These are phyloP conservation scores for Todiramphus chloris DNA, from an alignment of 2,113 vertebrate genomes.

Conservation along the genomic window DNA sequence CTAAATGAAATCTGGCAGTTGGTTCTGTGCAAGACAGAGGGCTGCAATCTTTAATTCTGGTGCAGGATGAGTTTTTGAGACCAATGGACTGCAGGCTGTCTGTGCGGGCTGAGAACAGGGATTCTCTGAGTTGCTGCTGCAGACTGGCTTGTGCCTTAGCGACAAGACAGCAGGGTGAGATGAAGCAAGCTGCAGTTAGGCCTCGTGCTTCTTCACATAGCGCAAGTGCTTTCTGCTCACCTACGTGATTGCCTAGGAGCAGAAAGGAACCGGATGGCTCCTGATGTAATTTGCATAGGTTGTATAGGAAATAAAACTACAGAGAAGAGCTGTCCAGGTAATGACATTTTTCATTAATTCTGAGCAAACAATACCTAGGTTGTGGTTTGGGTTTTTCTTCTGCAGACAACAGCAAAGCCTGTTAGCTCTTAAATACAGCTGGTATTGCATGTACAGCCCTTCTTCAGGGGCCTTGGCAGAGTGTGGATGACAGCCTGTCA, in stretches of 20 bases:
- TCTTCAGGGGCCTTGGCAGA: neutral
- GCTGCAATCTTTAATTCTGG: neutral
- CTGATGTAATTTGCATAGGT: neutral
- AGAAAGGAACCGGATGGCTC: neutral
- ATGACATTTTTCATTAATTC: neutral
- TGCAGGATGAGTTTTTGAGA: neutral
- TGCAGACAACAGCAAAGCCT: neutral
- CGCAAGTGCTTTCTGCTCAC: neutral
- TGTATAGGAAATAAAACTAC: neutral
- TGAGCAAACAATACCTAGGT: neutral
- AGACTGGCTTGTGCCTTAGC: rapidly evolving
- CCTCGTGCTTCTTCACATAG: rapidly evolving
- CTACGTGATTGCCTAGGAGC: neutral
- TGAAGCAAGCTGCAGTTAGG: neutral
- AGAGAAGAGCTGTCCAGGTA: neutral
- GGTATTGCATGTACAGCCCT: neutral
- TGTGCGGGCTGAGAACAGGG: neutral
- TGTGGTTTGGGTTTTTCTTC: neutral
- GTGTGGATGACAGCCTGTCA: neutral
- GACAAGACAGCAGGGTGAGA: neutral
- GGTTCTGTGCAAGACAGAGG: neutral
- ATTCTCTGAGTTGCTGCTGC: neutral
- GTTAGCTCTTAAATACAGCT: neutral
- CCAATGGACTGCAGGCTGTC: neutral
- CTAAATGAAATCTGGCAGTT: neutral